Evolutionary conservation across 2,888 invertebrate genomes (phyloP).

Genomic region (Dinocampus coccinellae): DNA sequence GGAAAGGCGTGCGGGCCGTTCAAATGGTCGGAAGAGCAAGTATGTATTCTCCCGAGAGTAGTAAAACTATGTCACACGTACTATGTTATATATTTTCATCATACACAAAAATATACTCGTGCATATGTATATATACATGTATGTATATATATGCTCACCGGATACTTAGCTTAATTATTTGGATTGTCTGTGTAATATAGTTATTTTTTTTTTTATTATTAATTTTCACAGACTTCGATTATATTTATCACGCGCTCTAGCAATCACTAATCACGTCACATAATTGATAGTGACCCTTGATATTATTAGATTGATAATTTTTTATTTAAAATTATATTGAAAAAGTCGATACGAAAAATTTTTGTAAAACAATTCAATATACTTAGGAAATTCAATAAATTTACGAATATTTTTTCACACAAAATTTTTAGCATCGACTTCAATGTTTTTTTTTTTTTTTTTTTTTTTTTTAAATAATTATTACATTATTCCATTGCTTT

Average conservation of each 20-base stretch:
- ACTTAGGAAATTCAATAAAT: background rate
- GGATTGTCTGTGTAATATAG: background rate
- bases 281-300: constrained; percentile 2
- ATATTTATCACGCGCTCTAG: background rate
- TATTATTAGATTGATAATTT: background rate
- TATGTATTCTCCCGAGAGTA: constrained; percentile 80
- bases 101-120: too few species aligned
- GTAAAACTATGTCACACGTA: constrained; percentile 59
- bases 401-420: background rate
- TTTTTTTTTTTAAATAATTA: too few species aligned
- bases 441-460: background rate
- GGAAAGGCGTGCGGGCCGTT: constrained; percentile 99
- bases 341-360: background rate
- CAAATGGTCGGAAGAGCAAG: constrained; percentile 99
- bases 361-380: background rate
- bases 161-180: constrained; percentile 4
- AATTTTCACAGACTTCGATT: constrained; percentile 4
- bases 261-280: background rate
- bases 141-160: constrained; percentile 22
- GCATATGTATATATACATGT: constrained; percentile 22
- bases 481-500: too few species aligned
- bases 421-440: background rate
- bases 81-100: constrained; percentile 47
- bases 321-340: background rate
- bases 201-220: background rate